phyloP scores from a whole-genome alignment of 2,113 vertebrate species.

The Daboia siamensis region DNA sequence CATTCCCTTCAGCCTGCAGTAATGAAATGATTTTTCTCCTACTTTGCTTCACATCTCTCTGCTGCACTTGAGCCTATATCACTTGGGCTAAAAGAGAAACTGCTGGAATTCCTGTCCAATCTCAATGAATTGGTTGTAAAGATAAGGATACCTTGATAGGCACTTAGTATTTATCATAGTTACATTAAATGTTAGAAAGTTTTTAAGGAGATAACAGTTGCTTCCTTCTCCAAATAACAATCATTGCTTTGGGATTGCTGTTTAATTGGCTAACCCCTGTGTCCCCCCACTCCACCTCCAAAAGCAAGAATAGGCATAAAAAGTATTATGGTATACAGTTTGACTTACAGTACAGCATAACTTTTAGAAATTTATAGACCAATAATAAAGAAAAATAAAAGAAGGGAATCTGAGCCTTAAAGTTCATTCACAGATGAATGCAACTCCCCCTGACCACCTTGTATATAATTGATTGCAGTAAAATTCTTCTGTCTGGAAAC shows the following conservation, averaged over 20 bases:
- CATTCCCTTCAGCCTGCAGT: no score
- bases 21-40: background rate
- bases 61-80: background rate
- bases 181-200: background rate
- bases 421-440: background rate
- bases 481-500: background rate
- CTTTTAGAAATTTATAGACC: background rate
- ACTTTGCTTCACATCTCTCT: background rate
- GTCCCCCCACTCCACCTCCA: background rate
- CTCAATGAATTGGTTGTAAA: background rate
- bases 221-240: background rate
- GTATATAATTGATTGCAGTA: background rate
- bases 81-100: background rate
- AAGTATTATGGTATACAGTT: background rate
- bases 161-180: background rate
- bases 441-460: background rate
- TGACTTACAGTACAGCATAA: background rate
- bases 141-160: background rate
- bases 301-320: background rate
- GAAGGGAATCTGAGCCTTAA: background rate
- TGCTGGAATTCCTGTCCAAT: background rate
- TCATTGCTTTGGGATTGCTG: background rate
- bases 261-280: background rate
- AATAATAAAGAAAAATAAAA: background rate
- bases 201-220: background rate